Evolutionary conservation across 35 echinoderm and acorn worm genomes (phyloP).

Genomic region (Chiridota heheva): DNA sequence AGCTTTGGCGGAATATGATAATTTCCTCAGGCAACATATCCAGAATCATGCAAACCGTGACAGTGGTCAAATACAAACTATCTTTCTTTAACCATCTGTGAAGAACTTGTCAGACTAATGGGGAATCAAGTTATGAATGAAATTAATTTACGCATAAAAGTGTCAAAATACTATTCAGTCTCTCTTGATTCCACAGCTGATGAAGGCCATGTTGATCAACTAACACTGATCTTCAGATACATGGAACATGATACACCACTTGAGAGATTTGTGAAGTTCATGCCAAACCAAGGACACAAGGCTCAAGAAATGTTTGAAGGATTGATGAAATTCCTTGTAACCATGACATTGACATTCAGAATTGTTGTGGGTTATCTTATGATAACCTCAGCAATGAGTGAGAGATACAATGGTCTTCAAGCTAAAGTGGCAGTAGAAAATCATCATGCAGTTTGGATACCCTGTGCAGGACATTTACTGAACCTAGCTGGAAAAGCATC

Average conservation of each 20-base stretch:
- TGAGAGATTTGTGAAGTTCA: not conserved
- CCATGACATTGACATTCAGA: not conserved
- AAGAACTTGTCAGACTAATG: not conserved
- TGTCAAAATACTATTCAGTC: constrained; percentile 5
- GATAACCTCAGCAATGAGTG: constrained; percentile 6
- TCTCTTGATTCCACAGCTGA: constrained; percentile 9
- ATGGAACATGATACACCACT: not conserved
- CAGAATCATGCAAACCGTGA: too few species aligned
- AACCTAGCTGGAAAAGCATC: not conserved
- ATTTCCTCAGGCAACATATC: too few species aligned
- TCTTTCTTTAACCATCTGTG: constrained; percentile 3
- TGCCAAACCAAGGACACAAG: not conserved
- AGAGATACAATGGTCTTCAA: constrained; percentile 2
- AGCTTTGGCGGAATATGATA: too few species aligned
- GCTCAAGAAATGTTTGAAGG: not conserved
- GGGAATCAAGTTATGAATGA: not conserved
- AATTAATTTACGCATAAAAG: not conserved
- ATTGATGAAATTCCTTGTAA: not conserved
- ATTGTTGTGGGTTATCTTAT: not conserved
- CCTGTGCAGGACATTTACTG: not conserved
- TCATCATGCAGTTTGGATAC: not conserved
- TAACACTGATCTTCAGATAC: not conserved
- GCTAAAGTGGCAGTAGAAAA: not conserved
- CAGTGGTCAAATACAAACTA: too few species aligned
- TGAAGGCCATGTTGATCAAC: not conserved